Percentiles rank a stretch among this genome's conserved stretches.
Conservation (phyloP, 2,888 invertebrate genomes). For the Conomelus anceps region DNA sequence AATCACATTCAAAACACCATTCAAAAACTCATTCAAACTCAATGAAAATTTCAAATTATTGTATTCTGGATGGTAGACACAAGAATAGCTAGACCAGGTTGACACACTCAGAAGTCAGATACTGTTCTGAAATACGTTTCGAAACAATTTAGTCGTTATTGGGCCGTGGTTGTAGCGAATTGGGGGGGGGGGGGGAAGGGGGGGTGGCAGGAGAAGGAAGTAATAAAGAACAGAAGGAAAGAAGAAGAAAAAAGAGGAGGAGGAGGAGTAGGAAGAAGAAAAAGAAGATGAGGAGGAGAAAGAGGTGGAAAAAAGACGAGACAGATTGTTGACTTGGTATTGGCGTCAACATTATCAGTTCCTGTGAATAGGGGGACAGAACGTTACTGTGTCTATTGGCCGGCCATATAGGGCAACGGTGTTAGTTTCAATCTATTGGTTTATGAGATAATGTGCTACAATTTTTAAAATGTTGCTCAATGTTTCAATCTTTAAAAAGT, state of each 20-base stretch:
- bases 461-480: no score
- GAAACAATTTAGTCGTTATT: not conserved
- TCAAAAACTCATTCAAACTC: no score
- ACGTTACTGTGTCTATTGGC: not conserved
- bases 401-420: no score
- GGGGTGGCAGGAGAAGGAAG: not conserved
- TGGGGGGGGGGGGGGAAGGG: not conserved
- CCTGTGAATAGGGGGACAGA: not conserved
- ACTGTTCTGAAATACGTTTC: not conserved
- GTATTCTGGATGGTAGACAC: no score
- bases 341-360: not conserved
- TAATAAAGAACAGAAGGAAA: not conserved
- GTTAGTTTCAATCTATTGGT: no score
- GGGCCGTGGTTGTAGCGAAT: not conserved
- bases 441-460: no score
- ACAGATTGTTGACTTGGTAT: not conserved
- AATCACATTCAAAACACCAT: no score
- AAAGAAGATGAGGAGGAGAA: no score
- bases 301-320: no score
- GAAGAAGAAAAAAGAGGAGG: not conserved
- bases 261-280: not conserved
- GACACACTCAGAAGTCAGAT: not conserved
- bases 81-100: no score
- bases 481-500: no score
- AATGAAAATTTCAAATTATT: no score